Conservation (phyloP, 2,113 vertebrate species). For the Irena cyanogastra region DNA sequence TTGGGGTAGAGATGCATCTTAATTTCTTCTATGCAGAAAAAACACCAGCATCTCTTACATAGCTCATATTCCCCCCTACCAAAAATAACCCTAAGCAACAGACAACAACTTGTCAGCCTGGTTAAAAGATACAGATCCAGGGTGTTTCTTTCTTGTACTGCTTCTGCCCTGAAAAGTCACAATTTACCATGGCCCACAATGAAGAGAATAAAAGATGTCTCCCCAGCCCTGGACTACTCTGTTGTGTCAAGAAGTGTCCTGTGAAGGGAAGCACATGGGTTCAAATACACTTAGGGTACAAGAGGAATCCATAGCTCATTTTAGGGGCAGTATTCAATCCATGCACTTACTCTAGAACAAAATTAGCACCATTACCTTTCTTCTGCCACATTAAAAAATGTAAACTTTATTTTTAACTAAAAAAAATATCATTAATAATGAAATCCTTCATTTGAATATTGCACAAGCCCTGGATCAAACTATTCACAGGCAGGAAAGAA, state of each 20-base stretch:
- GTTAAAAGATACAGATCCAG: neutral
- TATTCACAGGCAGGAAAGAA: neutral
- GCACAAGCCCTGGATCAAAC: neutral
- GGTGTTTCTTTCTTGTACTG: neutral
- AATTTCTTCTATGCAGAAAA: neutral
- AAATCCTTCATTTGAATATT: neutral
- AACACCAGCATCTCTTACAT: neutral
- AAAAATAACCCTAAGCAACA: neutral
- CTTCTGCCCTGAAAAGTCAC: neutral
- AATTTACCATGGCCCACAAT: neutral
- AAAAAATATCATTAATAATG: neutral
- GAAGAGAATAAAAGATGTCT: neutral
- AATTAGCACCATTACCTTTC: neutral
- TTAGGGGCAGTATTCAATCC: neutral
- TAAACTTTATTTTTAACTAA: neutral
- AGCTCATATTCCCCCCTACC: neutral
- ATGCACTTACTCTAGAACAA: fast-evolving
- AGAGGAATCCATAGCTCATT: neutral
- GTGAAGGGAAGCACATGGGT: neutral
- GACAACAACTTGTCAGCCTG: neutral
- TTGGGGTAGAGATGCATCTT: neutral
- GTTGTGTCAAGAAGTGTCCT: neutral
- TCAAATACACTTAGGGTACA: neutral
- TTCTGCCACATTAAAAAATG: neutral
- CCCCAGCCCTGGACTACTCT: neutral